Base-by-base conservation (phyloP, 1,140 invertebrate species). In the Drosophila lowei region DNA sequence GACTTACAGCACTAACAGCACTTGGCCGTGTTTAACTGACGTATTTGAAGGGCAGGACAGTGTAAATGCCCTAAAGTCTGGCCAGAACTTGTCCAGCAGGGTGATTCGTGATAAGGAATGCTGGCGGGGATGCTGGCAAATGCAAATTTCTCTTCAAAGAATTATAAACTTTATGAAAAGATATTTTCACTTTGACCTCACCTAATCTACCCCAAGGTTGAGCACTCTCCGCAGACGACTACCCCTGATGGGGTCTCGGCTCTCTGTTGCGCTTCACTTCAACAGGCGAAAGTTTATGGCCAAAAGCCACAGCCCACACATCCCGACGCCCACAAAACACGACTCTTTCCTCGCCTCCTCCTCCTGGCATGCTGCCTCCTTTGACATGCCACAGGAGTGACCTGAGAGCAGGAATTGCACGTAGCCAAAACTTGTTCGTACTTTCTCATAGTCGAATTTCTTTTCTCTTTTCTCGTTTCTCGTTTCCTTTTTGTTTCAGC, bases 351-450 rank as follows among this genome's bases (percentile, higher is more conserved):
- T 38, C 43, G 48, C 25, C 6, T 2, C 25, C 15, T 34, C 18
- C 15, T 16, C 11, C 38, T 8, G 4, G 7, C 30, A 38, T 6
- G 30, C 0, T 34, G 30, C 34, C 42, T 64, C 55, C 66, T 53
- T 66, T 74, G 71, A 74, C 71, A 65, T 64, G 61, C 71, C 71
- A 38, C 34, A 38, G 34, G 34, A 74, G 59, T 77, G 72, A 81
- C 73, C 83, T 81, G 77, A 81, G 68, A 85, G 81, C 81, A 86
- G 60, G 52, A 88, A 76, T 88, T 78, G 83, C 83, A 88, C 83
- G 83, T 88, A 78, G 79, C 67, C 66, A 68, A 85, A 77, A 86
- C 65, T 86, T 86, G 62, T 64, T 77, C 65, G 58, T 74, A 80
- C 52, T 73, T 55, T 59, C 75, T 84, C 63, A 68, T 62, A 46